These are phyloP conservation scores for Neogale vison DNA, from an alignment of 2,113 vertebrate genomes.

Conservation along the genomic window DNA sequence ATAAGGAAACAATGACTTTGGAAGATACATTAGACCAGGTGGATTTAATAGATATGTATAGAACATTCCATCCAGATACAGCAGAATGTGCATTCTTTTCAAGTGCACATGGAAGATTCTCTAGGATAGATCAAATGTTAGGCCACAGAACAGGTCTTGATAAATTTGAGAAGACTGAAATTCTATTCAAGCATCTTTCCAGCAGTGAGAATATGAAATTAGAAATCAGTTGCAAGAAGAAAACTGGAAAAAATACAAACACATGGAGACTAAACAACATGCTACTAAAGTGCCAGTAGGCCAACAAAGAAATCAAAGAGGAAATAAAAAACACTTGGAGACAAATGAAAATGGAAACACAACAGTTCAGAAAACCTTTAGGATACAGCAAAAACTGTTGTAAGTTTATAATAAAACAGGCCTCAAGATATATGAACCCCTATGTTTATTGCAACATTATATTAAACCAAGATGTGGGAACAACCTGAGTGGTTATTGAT, in stretches of 20 bases:
- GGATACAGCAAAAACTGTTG: neutral
- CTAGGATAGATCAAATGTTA: neutral
- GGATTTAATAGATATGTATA: neutral
- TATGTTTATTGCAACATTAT: neutral
- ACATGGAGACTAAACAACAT: neutral
- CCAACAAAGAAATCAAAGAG: neutral
- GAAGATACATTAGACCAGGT: neutral
- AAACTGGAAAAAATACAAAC: neutral
- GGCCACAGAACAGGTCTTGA: neutral
- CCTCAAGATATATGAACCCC: neutral
- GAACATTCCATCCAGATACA: neutral
- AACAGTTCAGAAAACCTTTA: neutral
- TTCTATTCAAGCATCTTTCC: neutral
- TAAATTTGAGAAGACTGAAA: neutral
- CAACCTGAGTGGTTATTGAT: neutral
- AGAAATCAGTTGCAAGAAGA: neutral
- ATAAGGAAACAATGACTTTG: neutral
- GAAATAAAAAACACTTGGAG: neutral
- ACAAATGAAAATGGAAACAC: neutral
- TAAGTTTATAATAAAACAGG: neutral
- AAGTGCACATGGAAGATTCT: neutral
- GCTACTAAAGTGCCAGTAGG: neutral
- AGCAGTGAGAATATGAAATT: neutral
- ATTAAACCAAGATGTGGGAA: neutral
- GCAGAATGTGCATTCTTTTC: neutral